Evolutionary conservation across 2,888 invertebrate genomes (phyloP).

Genomic region (Drosophila mulleri): DNA sequence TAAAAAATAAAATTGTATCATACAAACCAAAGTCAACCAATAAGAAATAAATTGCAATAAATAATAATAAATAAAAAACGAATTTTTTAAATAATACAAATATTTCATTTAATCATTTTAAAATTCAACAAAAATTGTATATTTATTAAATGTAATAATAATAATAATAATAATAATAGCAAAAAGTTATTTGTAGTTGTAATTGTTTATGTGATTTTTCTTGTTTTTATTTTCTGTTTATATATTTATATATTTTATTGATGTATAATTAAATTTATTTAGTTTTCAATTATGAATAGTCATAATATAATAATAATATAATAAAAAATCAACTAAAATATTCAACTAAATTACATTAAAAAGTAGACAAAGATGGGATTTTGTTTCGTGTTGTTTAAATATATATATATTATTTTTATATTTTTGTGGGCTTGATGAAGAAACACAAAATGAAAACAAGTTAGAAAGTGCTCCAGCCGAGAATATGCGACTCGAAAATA

Average conservation of each 20-base stretch:
- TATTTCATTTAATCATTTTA: constrained; percentile 83
- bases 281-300: constrained; percentile 52
- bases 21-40: constrained; percentile 48
- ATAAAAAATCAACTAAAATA: constrained; percentile 85
- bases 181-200: constrained; percentile 65
- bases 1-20: neutral
- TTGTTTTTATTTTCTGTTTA: constrained; percentile 22
- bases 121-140: constrained; percentile 84
- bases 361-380: constrained; percentile 73
- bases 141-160: constrained; percentile 77
- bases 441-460: constrained; percentile 38
- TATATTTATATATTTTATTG: constrained; percentile 44
- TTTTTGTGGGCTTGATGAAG: constrained; percentile 27
- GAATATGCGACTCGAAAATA: neutral
- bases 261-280: constrained; percentile 74
- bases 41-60: constrained; percentile 24
- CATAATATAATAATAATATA: constrained; percentile 70
- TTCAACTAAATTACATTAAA: constrained; percentile 85
- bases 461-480: neutral
- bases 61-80: constrained; percentile 35
- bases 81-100: constrained; percentile 76
- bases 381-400: constrained; percentile 5
- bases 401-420: neutral
- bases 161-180: constrained; percentile 53
- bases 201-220: constrained; percentile 51